Evolutionary conservation across 1,140 invertebrate species (phyloP), one percentile per base, ranked within the genome.

Genomic region (Hylaeus volcanicus): DNA sequence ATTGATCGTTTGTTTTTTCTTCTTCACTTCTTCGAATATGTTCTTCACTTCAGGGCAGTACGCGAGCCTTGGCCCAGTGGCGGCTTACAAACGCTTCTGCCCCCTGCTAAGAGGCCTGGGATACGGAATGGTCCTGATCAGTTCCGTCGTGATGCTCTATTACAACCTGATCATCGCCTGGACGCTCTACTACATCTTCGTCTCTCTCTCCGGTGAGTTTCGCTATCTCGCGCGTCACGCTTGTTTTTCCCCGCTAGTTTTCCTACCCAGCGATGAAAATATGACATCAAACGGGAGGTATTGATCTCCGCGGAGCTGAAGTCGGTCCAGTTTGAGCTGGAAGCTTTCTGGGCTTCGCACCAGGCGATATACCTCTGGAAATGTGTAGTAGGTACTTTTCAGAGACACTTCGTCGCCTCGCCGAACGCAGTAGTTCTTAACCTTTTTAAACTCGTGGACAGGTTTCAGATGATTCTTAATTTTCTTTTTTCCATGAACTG

Each of bases 141-240:
- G 97, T 61, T 95, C 95, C 84, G 94, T 97, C 69, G 96, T 98
- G n/a, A 96, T 96, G 94, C 94, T 96, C 58, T 97, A 97, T 90
- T 98, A 97, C 91, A 97, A 97, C 87, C 94, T 97, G n/a, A 97
- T 98, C 81, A 97, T 97, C 82, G 97, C 96, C 61, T 97, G 97
- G 96, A 97, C 96, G 61, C 95, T 97, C 61, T 96, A 96, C 91
- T 98, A 97, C 91, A 96, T 98, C 94, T 95, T 95, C 80, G 96
- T 96, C 51, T 97, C 96, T 9, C 95, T 97, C 85, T 93, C 93
- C 56, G 94, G 95, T 92, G 92, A 94, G 69, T 9, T 51, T 56
- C 37, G 1, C 5, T 11, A 12, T 26, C 9, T 1, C n/a, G 5
- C 14, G 1, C 11, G 55, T 15, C 55, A 56, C 3, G 4, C 3